Evolutionary conservation across 2,888 invertebrate species (phyloP).

Genomic region (Ectemnius lituratus): DNA sequence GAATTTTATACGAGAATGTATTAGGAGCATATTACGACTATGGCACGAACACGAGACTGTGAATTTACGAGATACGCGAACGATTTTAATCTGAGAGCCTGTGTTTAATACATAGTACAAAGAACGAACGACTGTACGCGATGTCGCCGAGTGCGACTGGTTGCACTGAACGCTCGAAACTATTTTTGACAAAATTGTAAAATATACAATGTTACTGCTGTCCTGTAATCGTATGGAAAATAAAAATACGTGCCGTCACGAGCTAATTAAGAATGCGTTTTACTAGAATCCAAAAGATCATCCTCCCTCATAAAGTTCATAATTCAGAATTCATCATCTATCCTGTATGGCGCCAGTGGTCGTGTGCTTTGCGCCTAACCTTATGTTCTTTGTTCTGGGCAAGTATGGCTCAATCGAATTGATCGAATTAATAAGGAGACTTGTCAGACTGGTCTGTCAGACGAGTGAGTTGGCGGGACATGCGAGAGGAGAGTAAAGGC

Average conservation of each 20-base stretch:
- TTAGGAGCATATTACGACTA: too few species aligned
- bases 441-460: constrained; percentile 67
- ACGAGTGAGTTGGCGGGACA: constrained; percentile 48
- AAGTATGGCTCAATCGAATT: constrained; percentile 19
- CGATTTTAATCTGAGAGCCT: constrained; percentile 18
- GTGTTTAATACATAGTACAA: constrained; percentile 32
- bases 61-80: too few species aligned
- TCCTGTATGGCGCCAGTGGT: constrained; percentile 48
- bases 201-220: constrained; percentile 15
- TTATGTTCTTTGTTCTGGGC: constrained; percentile 57
- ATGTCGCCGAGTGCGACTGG: constrained; percentile 19
- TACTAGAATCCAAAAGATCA: neutral
- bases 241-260: constrained; percentile 27
- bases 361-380: constrained; percentile 57
- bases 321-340: constrained; percentile 30
- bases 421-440: constrained; percentile 67
- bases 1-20: too few species aligned
- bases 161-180: constrained; percentile 13
- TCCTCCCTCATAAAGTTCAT: neutral
- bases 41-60: too few species aligned
- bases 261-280: constrained; percentile 13
- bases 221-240: constrained; percentile 13
- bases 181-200: constrained; percentile 31
- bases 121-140: constrained; percentile 25
- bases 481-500: constrained; percentile 56